phyloP scores from a whole-genome alignment of 2,888 invertebrate genomes.

The Melanostoma mellinum region DNA sequence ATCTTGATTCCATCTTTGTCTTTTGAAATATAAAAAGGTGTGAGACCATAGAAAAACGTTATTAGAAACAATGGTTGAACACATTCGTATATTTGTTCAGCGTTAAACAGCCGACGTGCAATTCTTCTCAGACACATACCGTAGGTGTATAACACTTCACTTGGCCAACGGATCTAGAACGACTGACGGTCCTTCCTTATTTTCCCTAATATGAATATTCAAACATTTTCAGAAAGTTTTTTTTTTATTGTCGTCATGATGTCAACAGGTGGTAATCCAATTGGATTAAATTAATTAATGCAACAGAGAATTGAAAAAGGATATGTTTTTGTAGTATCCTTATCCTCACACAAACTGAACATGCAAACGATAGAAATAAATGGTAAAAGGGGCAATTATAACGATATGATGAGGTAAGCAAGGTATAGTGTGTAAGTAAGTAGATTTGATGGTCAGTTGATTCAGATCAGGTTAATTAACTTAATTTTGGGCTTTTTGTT shows the following conservation, averaged over 20 bases:
- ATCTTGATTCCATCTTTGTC: constrained; percentile 72
- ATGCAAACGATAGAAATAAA: too few species aligned
- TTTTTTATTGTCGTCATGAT: constrained; percentile 7
- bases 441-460: too few species aligned
- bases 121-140: constrained; percentile 64
- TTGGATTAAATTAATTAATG: constrained; percentile 13
- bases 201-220: not conserved
- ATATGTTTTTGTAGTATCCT: constrained; percentile 18
- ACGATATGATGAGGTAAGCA: too few species aligned
- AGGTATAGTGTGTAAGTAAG: too few species aligned
- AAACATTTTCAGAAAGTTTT: not conserved
- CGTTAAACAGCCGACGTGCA: constrained; percentile 75
- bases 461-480: too few species aligned
- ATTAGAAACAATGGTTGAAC: constrained; percentile 78
- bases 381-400: too few species aligned
- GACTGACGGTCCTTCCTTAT: constrained; percentile 32
- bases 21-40: constrained; percentile 77
- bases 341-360: not conserved
- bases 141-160: constrained; percentile 1
- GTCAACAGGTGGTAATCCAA: constrained; percentile 16
- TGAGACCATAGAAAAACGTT: constrained; percentile 78
- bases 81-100: constrained; percentile 78
- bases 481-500: too few species aligned
- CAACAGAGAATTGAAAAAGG: constrained; percentile 3
- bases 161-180: constrained; percentile 39